These are phyloP conservation scores for Drosophila serrata DNA, from an alignment of 1,140 invertebrate species.

Conservation along the genomic window DNA sequence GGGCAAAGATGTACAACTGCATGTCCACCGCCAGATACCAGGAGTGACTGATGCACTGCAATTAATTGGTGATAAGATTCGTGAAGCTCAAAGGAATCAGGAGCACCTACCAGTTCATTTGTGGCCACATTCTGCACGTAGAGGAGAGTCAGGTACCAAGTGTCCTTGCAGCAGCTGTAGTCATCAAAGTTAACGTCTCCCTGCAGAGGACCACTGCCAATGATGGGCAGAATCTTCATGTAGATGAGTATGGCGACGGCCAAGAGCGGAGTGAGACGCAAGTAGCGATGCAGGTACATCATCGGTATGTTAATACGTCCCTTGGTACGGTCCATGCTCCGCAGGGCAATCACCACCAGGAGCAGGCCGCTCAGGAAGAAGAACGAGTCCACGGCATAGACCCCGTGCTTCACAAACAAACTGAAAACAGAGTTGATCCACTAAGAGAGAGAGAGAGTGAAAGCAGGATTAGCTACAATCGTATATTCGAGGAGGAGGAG, in stretches of 20 bases:
- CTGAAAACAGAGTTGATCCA: conserved; percentile 85
- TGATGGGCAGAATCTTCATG: conserved; percentile 41
- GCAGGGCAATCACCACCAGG: conserved; percentile 88
- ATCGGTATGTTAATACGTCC: conserved; percentile 68
- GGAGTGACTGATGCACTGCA: conserved; percentile 93
- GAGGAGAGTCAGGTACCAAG: conserved; percentile 58
- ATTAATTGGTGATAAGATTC: not conserved
- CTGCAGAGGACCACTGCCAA: conserved; percentile 53
- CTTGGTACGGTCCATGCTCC: conserved; percentile 87
- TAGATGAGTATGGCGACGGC: conserved; percentile 61
- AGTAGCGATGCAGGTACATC: conserved; percentile 80
- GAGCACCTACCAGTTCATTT: conserved; percentile 31
- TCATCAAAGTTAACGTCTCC: conserved; percentile 55
- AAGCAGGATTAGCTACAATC: not conserved
- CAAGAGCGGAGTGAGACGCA: conserved; percentile 70
- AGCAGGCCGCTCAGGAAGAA: conserved; percentile 92
- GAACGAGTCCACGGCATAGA: conserved; percentile 96
- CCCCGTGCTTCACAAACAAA: conserved; percentile 86
- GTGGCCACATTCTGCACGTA: conserved; percentile 68
- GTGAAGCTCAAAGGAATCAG: not conserved
- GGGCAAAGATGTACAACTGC: conserved; percentile 92
- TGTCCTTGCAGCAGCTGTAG: conserved; percentile 28
- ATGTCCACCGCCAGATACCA: conserved; percentile 96
- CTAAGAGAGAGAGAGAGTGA: conserved; percentile 9
- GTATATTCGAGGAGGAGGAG: not conserved